Evolutionary conservation across 2,888 invertebrate genomes (phyloP).

Genomic region (Cybosia mesomella): DNA sequence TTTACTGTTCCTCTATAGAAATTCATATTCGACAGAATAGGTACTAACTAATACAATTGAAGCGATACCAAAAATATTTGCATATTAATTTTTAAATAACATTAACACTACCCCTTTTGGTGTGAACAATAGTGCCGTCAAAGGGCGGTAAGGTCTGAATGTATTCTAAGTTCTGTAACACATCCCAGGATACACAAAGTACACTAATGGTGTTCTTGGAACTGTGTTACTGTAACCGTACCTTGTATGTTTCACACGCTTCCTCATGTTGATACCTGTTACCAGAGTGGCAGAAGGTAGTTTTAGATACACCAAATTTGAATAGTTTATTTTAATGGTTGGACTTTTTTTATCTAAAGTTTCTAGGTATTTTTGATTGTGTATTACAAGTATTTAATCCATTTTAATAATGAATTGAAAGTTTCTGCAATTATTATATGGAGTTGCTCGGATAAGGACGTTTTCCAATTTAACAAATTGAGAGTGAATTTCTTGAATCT

Average conservation of each 20-base stretch:
- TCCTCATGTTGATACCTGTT: slow-evolving; percentile 5
- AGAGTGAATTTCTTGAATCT: not conserved
- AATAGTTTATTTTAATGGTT: not conserved
- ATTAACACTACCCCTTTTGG: slow-evolving; percentile 5
- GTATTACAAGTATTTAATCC: not conserved
- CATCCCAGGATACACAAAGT: slow-evolving; percentile 14
- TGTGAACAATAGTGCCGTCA: slow-evolving; percentile 14
- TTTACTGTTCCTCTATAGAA: not conserved
- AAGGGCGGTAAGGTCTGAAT: slow-evolving; percentile 10
- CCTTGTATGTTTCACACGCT: slow-evolving; percentile 4
- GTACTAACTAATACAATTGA: not conserved
- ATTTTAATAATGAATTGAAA: not conserved
- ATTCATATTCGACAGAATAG: not conserved
- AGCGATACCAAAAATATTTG: not conserved
- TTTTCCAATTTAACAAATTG: not conserved
- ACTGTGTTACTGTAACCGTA: not conserved
- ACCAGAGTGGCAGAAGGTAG: not conserved
- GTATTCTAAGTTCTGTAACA: not conserved
- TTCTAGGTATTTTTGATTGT: not conserved
- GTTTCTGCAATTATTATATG: not conserved
- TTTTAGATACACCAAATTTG: no score
- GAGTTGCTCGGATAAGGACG: not conserved
- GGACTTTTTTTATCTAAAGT: not conserved
- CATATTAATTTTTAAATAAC: not conserved
- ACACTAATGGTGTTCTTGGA: slow-evolving; percentile 11